These are phyloP conservation scores for Agriopis aurantiaria DNA, from an alignment of 2,888 invertebrate genomes.

Conservation along the genomic window DNA sequence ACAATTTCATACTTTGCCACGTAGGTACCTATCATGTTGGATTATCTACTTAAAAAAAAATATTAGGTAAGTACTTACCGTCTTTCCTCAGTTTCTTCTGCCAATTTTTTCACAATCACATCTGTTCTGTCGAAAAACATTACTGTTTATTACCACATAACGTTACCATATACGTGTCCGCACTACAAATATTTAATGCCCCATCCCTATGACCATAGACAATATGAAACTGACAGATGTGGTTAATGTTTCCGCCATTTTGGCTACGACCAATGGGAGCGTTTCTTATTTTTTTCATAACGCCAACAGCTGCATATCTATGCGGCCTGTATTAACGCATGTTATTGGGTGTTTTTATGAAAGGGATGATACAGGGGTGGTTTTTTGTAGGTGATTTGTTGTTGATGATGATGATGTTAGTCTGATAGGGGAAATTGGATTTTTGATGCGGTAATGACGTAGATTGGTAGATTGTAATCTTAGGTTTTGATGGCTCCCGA, in stretches of 20 bases:
- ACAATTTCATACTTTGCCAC: no score
- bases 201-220: constrained; percentile 52
- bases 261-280: constrained; percentile 66
- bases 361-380: constrained; percentile 49
- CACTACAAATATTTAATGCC: constrained; percentile 31
- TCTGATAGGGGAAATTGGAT: constrained; percentile 61
- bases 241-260: constrained; percentile 74
- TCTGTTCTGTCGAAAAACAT: constrained; percentile 25
- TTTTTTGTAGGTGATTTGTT: constrained; percentile 58
- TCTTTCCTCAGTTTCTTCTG: not conserved
- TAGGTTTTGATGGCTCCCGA: constrained; percentile 35
- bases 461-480: constrained; percentile 49
- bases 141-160: constrained; percentile 25
- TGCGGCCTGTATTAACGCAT: constrained; percentile 70
- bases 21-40: no score
- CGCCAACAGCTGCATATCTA: constrained; percentile 73
- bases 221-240: constrained; percentile 79
- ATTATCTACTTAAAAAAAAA: no score
- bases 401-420: constrained; percentile 51
- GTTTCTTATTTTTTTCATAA: constrained; percentile 67
- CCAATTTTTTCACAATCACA: constrained; percentile 13
- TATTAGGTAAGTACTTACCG: no score
- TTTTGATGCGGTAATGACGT: constrained; percentile 53
- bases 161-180: constrained; percentile 18
- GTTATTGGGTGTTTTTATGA: constrained; percentile 80